Percentiles rank a stretch among this genome's conserved stretches.
phyloP scores from a whole-genome alignment of 2,113 vertebrate species.

The Andinoacara biseriatus region DNA sequence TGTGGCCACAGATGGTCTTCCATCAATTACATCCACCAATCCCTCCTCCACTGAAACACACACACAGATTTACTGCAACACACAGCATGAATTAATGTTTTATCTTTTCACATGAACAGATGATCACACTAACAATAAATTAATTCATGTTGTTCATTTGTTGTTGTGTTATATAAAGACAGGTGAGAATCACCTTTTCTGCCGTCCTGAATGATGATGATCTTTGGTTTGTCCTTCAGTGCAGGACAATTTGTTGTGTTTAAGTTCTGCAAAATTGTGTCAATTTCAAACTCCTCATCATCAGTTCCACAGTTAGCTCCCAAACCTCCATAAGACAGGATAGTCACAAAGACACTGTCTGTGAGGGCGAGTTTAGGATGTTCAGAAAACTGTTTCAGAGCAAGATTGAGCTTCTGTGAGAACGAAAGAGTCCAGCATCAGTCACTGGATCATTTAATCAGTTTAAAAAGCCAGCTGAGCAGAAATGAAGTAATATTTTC shows the following conservation, averaged over 20 bases:
- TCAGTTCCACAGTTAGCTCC: constrained; percentile 56
- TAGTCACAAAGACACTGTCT: constrained; percentile 86
- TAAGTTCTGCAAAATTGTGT: constrained; percentile 78
- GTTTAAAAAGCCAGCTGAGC: not conserved
- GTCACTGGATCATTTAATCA: not conserved
- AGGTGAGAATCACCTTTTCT: constrained; percentile 75
- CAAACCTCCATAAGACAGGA: constrained; percentile 86
- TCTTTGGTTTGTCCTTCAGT: constrained; percentile 85
- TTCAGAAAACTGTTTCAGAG: constrained; percentile 75
- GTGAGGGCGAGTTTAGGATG: constrained; percentile 75
- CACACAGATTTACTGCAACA: not conserved
- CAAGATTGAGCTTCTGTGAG: constrained; percentile 74
- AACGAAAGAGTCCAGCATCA: not conserved
- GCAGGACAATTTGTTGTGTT: constrained; percentile 76
- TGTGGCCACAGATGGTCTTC: not conserved
- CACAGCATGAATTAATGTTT: not conserved
- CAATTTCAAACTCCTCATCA: constrained; percentile 69
- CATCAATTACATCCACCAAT: not conserved
- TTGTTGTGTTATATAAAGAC: not conserved
- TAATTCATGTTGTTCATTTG: not conserved
- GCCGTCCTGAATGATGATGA: constrained; percentile 88
- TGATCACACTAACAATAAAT: not conserved
- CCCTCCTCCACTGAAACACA: constrained; percentile 43
- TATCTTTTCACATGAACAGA: not conserved
- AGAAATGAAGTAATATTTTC: not conserved